phyloP scores from a whole-genome alignment of 2,888 invertebrate species.

The Microctonus aethiopoides region DNA sequence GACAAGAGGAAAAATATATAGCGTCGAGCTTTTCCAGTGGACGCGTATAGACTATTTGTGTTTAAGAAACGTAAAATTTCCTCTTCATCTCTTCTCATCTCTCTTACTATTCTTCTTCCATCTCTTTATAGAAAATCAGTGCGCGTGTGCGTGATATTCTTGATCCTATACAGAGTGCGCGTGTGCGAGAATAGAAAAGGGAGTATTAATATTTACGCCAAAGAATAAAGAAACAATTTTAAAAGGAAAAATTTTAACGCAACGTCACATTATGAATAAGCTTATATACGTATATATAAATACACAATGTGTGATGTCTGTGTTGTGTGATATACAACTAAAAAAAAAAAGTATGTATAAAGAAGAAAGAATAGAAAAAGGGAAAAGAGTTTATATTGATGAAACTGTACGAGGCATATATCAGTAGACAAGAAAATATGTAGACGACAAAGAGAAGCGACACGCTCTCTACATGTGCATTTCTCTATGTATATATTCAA shows the following conservation, averaged over 20 bases:
- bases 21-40: constrained; percentile 41
- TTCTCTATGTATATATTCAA: no score
- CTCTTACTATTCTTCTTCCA: constrained; percentile 20
- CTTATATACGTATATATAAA: no score
- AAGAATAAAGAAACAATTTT: not conserved
- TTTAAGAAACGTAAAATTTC: constrained; percentile 25
- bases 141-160: constrained; percentile 33
- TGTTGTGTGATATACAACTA: not conserved
- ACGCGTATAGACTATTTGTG: constrained; percentile 40
- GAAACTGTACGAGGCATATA: no score
- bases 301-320: not conserved
- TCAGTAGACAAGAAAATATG: no score
- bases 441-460: no score
- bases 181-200: constrained; percentile 25
- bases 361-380: no score
- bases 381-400: no score
- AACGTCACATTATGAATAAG: not conserved
- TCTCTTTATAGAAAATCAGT: constrained; percentile 22
- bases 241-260: not conserved
- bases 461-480: no score
- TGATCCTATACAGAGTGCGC: constrained; percentile 19
- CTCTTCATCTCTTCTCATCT: not conserved
- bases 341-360: not conserved
- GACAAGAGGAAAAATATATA: constrained; percentile 20
- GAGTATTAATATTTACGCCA: constrained; percentile 24